Percentiles rank a stretch among this genome's conserved stretches.
These are phyloP conservation scores for Corvus moneduloides DNA, from an alignment of 2,113 vertebrate genomes.

Conservation along the genomic window DNA sequence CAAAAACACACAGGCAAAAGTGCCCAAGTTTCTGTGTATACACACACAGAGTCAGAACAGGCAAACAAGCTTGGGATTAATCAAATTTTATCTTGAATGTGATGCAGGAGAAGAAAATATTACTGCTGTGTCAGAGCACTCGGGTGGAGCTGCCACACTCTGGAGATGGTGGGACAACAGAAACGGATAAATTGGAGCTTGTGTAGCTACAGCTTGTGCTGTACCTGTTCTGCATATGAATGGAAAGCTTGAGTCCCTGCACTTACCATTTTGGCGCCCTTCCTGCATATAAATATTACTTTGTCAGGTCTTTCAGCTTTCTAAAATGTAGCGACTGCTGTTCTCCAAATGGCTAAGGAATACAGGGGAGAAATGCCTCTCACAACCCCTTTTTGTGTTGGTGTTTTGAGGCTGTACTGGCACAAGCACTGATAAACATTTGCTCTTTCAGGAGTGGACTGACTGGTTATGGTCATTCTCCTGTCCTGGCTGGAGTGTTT, in stretches of 20 bases:
- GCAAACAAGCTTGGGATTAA: background rate
- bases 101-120: background rate
- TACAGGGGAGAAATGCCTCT: background rate
- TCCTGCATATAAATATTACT: constrained; percentile 14
- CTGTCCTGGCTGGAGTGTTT: background rate
- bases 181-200: background rate
- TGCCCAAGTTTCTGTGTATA: background rate
- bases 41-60: background rate
- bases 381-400: background rate
- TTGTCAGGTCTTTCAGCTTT: background rate
- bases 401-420: background rate
- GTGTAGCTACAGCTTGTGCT: background rate
- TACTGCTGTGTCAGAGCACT: background rate
- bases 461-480: background rate
- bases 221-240: constrained; percentile 28
- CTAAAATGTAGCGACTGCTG: background rate
- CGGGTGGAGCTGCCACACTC: background rate
- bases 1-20: background rate
- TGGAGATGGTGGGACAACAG: background rate
- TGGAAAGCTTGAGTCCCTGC: background rate
- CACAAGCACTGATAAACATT: background rate
- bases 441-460: background rate
- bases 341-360: background rate
- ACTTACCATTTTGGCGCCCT: background rate
- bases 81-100: background rate